Base-by-base conservation (phyloP, 2,113 vertebrate species). In the Jacana jacana region DNA sequence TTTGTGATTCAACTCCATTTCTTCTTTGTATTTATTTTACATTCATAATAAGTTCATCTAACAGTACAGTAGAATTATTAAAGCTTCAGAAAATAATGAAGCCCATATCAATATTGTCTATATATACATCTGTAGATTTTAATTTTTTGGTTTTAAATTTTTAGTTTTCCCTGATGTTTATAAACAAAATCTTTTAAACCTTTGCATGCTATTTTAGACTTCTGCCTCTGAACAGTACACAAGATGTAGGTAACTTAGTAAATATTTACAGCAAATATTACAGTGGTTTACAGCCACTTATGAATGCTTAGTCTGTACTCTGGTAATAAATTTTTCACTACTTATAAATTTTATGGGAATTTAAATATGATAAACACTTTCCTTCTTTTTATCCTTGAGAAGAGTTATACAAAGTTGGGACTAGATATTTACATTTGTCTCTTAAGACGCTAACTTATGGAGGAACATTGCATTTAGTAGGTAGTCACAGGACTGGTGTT, bases 1-100 rank as follows among this genome's bases (percentile, higher is more conserved):
- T 81, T 55, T 0, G 0, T 60, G 18, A 87, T 65, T 55, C 0
- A 68, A 23, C 10, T 52, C 18, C 3, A 8, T 71, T 63, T 48
- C 11, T 66, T 72, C 46, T 76, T 71, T 72, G 16, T 44, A 16
- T 30, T 66, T 30, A 25, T 93, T 85, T 75, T 78, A 6, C 27
- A 46, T 51, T 69, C 17, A 15, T 60, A 76, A 77, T 22, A 71
- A 77, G 8, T 24, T 17, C 63, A 71, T 54, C 52, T 30, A 54
- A 54, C 28, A 30, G 28, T 30, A 54, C 17, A 54, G 30, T 7
- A 12, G 18, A 39, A 4, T 9, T 66, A 37, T 37, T 33, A 73
- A 84, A 70, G 11, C 13, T 70, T 81, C 30, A 55, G 25, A 39
- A 81, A 89, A 83, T n/a, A 58, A 84, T 31, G 1, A 35, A 60